These are phyloP conservation scores for Malurus cyaneus DNA, from an alignment of 2,113 vertebrate genomes.

Conservation along the genomic window DNA sequence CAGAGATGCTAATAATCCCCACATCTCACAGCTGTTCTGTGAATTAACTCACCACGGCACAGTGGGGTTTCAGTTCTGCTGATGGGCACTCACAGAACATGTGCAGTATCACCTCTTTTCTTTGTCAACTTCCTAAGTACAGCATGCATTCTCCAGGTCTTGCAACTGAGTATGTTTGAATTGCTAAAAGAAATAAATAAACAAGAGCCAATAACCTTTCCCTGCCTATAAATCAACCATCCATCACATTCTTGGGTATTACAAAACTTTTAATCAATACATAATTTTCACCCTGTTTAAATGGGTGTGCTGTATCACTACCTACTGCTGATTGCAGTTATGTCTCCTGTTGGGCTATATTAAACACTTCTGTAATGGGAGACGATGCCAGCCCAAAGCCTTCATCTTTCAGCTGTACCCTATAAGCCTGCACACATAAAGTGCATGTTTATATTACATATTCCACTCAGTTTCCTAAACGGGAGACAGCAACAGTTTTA, in stretches of 20 bases:
- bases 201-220: not conserved
- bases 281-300: not conserved
- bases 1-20: constrained; percentile 5
- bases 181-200: constrained; percentile 14
- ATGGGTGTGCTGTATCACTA: not conserved
- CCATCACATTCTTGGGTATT: not conserved
- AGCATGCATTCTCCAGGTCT: not conserved
- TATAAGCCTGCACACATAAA: not conserved
- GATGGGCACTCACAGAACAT: not conserved
- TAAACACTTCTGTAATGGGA: not conserved
- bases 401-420: not conserved
- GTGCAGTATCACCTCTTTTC: not conserved
- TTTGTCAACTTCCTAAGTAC: constrained; percentile 10
- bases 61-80: not conserved
- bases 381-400: not conserved
- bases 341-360: not conserved
- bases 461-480: not conserved
- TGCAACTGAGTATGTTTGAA: not conserved
- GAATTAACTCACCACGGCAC: not conserved
- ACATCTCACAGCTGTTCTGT: constrained; percentile 29
- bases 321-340: not conserved
- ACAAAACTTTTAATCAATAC: constrained; percentile 24
- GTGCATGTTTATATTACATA: not conserved
- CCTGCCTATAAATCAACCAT: not conserved
- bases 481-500: not conserved